Evolutionary conservation across 2,797 vertebrate species (phyloP).

Genomic region (Amazona finschi): DNA sequence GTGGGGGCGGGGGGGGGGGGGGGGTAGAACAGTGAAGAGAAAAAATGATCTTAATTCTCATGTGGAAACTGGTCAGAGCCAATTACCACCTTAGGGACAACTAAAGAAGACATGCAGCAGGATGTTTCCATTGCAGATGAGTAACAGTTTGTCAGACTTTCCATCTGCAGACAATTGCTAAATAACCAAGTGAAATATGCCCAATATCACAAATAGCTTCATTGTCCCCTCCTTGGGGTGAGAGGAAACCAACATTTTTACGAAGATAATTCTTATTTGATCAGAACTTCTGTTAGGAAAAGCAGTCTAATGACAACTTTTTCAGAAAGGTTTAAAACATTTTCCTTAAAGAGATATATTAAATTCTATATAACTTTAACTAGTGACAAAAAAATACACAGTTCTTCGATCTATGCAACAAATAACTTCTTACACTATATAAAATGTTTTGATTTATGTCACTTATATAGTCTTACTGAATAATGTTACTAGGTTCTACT

Average conservation of each 20-base stretch:
- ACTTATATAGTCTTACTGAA: background rate
- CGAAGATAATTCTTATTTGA: background rate
- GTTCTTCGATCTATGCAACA: background rate
- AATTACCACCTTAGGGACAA: background rate
- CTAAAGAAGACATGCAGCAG: background rate
- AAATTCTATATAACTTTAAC: background rate
- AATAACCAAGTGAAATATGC: background rate
- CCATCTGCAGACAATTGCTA: background rate
- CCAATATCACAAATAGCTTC: background rate
- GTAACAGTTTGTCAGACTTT: background rate
- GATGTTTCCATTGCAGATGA: background rate
- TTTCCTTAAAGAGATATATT: background rate
- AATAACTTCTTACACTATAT: background rate
- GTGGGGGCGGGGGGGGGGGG: rapidly evolving
- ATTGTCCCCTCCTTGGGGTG: background rate
- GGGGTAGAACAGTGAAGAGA: background rate
- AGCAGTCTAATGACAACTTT: background rate
- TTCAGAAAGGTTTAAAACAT: background rate
- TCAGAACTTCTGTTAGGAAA: background rate
- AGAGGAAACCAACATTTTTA: background rate
- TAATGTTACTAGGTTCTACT: background rate
- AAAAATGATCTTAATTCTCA: background rate
- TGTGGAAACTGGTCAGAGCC: background rate
- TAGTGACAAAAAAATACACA: background rate
- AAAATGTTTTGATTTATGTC: background rate